These are phyloP conservation scores for Drosophila nr. medialis DNA, from an alignment of 2,888 invertebrate genomes.

Conservation along the genomic window DNA sequence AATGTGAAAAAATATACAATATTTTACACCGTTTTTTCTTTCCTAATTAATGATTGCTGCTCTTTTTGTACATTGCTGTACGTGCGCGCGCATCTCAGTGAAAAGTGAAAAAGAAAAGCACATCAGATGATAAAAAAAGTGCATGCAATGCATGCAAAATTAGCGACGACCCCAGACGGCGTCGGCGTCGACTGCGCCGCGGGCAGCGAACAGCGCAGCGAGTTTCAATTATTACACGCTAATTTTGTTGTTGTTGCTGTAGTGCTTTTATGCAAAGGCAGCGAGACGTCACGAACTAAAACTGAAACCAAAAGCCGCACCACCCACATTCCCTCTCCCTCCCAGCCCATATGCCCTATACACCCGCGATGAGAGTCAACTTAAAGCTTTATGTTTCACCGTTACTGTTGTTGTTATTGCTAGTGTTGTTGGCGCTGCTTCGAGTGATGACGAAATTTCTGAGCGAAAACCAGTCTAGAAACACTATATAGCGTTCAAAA, in stretches of 20 bases:
- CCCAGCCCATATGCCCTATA: slow-evolving; percentile 35
- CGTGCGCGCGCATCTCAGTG: slow-evolving; percentile 37
- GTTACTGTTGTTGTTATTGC: slow-evolving; percentile 41
- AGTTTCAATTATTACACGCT: slow-evolving; percentile 57
- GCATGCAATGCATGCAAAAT: slow-evolving; percentile 61
- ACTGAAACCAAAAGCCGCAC: slow-evolving; percentile 34
- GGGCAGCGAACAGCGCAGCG: slow-evolving; percentile 31
- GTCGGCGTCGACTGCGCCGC: slow-evolving; percentile 23
- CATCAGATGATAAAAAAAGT: slow-evolving; percentile 31
- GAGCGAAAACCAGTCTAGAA: slow-evolving; percentile 78
- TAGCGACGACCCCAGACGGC: slow-evolving; percentile 34
- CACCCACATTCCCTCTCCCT: not conserved
- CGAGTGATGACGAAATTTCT: slow-evolving; percentile 72
- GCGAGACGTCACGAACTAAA: slow-evolving; percentile 57
- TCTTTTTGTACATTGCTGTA: slow-evolving; percentile 24
- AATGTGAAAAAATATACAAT: slow-evolving; percentile 54
- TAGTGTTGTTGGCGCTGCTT: slow-evolving; percentile 19
- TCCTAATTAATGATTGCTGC: slow-evolving; percentile 39
- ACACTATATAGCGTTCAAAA: slow-evolving; percentile 51
- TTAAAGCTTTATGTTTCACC: slow-evolving; percentile 45
- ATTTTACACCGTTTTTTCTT: slow-evolving; percentile 14
- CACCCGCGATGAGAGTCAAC: slow-evolving; percentile 41
- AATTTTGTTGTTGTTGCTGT: slow-evolving; percentile 23
- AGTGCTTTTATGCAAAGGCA: slow-evolving; percentile 58
- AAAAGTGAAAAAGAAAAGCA: slow-evolving; percentile 49